Base-by-base conservation (phyloP, 2,888 invertebrate genomes). In the Pandemis cinnamomeana region DNA sequence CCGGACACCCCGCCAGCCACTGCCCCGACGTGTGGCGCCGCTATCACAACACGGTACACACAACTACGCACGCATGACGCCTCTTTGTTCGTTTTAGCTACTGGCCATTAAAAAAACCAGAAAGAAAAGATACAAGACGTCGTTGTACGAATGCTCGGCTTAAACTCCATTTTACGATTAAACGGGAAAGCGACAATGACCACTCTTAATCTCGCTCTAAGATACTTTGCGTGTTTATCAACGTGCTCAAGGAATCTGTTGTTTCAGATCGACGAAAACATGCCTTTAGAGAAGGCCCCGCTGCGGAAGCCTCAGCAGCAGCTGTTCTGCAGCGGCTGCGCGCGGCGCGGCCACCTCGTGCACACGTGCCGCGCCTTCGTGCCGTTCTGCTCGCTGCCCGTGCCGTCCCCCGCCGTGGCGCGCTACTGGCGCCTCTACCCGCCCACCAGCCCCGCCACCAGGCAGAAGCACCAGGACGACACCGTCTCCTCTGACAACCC, bases 11-110 rank as follows among this genome's bases (percentile, higher is more conserved):
- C 10, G 81, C 92, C 64, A 89, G 92, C 36, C 90, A 92, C 83
- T 97, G 97, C 80, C 97, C 97, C 0, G 97, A 97, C 87, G 89
- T 95, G 60, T 97, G 97, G 97, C 95, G 97, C 67, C 94, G 96
- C 72, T 97, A 96, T 88, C 96, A 97, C 85, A 95, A 96, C 78
- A 97, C 97, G 77, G 97, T 92, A 77, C 55, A 6, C 48, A 4
- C 48, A 48, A 5, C 10, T 13, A 13, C 11, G 13, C 8, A 48
- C 13, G 13, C 11, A 13, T 48, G 1, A 44, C 44, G 1, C 27
- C 27, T 2, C 27, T 36, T 36, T 36, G 27, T 36, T 36, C 27
- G 27, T 36, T 36, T 36, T 36, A 36, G 3, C 27, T 4, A 36
- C 27, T 36, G 27, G 27, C 27, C 27, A 36, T 36, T 36, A 36